Conservation (phyloP, 2,797 vertebrate species). For the Anolis apletophallus region DNA sequence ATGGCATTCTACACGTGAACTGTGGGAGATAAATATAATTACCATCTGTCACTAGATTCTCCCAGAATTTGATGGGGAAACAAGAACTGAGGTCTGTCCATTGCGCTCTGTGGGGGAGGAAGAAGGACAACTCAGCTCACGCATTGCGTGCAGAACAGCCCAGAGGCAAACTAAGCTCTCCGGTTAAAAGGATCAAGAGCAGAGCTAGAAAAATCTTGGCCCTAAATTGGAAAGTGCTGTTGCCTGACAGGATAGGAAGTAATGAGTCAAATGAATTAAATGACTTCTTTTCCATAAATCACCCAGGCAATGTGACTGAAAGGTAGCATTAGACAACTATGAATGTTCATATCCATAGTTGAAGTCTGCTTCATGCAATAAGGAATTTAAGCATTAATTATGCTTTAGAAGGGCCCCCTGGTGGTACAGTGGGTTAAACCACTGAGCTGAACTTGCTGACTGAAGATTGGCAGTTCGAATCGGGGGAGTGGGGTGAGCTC, state of each 20-base stretch:
- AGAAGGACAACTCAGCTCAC: background rate
- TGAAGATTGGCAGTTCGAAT: too few relatives aligned
- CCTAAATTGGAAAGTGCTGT: background rate
- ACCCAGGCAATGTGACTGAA: background rate
- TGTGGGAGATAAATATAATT: background rate
- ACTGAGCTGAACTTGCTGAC: too few relatives aligned
- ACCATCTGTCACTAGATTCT: background rate
- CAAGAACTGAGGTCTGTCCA: background rate
- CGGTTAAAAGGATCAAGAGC: background rate
- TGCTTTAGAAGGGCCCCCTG: background rate
- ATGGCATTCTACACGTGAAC: background rate
- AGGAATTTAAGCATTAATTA: background rate
- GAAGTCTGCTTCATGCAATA: slow-evolving; percentile 4
- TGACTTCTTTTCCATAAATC: background rate
- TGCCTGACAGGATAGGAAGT: background rate
- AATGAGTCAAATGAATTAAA: background rate
- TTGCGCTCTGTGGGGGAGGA: too few relatives aligned
- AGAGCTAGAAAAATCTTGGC: background rate
- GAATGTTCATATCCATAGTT: background rate
- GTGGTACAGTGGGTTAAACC: background rate
- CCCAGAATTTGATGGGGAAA: background rate
- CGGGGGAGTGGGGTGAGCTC: too few relatives aligned
- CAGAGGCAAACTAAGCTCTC: background rate
- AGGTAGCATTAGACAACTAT: background rate
- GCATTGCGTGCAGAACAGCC: background rate